A percentile compares a stretch with the other conserved stretches of the same genome.
These are phyloP conservation scores for Tympanuchus pallidicinctus DNA, from an alignment of 2,113 vertebrate species.

Conservation along the genomic window DNA sequence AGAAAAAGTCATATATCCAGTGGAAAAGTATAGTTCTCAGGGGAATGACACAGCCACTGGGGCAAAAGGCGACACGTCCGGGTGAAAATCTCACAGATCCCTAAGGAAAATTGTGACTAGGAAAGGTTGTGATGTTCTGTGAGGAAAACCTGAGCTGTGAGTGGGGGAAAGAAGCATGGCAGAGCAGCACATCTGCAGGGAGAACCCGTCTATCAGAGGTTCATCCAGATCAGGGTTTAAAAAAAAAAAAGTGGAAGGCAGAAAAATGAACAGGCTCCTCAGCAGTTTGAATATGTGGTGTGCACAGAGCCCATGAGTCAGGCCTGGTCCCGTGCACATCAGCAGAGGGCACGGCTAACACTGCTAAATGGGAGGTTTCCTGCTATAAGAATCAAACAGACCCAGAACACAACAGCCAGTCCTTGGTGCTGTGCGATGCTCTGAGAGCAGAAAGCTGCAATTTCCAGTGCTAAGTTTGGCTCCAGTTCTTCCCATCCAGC, in stretches of 20 bases:
- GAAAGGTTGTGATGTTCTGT: rapidly evolving
- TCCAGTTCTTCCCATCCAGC: neutral
- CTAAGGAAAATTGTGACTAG: neutral
- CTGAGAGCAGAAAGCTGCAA: neutral
- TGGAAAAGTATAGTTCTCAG: neutral
- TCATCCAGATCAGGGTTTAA: too few species aligned
- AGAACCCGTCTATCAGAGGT: rapidly evolving
- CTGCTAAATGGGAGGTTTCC: neutral
- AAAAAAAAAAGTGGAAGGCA: too few species aligned
- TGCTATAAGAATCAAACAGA: neutral
- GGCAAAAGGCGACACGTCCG: rapidly evolving
- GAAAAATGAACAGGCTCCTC: neutral
- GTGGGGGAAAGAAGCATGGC: rapidly evolving
- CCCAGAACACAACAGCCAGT: neutral
- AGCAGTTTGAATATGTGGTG: rapidly evolving
- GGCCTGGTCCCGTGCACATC: neutral
- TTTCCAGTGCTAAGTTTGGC: neutral
- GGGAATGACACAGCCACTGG: neutral
- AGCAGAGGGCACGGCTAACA: neutral
- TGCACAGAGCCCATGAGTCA: neutral
- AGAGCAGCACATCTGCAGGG: rapidly evolving
- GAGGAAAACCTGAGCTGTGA: neutral
- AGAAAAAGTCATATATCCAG: neutral
- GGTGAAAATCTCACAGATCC: neutral
- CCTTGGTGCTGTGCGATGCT: neutral